A percentile compares a stretch with the other conserved stretches of the same genome.
Evolutionary conservation across 2,888 invertebrate species (phyloP).

Genomic region (Diadegma fenestrale): DNA sequence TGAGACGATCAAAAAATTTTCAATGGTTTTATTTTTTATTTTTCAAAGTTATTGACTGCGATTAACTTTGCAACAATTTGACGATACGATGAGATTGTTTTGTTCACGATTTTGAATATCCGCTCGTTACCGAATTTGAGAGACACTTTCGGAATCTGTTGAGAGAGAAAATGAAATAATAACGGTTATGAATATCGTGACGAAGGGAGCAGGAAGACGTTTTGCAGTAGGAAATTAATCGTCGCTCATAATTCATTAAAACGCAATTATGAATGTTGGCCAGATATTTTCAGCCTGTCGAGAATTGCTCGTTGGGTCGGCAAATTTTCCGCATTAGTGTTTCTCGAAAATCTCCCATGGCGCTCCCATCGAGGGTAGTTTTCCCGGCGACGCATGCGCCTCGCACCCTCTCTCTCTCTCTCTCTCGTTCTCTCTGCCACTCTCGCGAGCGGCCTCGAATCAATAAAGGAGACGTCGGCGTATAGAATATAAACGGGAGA

Average conservation of each 20-base stretch:
- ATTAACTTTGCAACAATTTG: too few species aligned
- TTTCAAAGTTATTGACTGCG: too few species aligned
- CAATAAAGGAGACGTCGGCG: constrained; percentile 75
- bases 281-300: constrained; percentile 27
- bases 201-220: neutral
- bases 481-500: constrained; percentile 47
- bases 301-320: constrained; percentile 6
- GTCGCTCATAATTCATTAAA: constrained; percentile 10
- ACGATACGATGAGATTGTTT: too few species aligned
- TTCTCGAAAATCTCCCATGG: constrained; percentile 50
- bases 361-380: constrained; percentile 48
- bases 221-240: neutral
- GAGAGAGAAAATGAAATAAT: neutral
- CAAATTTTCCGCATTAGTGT: constrained; percentile 37
- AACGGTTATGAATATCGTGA: neutral
- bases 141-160: neutral
- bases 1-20: too few species aligned
- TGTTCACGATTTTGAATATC: too few species aligned
- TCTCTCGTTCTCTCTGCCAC: constrained; percentile 53
- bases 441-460: constrained; percentile 70
- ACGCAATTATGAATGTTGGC: neutral
- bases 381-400: constrained; percentile 70
- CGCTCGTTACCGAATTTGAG: neutral
- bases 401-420: constrained; percentile 48
- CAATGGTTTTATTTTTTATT: too few species aligned